A percentile compares a stretch with the other conserved stretches of the same genome.
Conservation (phyloP, 2,888 invertebrate species). For the Drosophila anomelani region DNA sequence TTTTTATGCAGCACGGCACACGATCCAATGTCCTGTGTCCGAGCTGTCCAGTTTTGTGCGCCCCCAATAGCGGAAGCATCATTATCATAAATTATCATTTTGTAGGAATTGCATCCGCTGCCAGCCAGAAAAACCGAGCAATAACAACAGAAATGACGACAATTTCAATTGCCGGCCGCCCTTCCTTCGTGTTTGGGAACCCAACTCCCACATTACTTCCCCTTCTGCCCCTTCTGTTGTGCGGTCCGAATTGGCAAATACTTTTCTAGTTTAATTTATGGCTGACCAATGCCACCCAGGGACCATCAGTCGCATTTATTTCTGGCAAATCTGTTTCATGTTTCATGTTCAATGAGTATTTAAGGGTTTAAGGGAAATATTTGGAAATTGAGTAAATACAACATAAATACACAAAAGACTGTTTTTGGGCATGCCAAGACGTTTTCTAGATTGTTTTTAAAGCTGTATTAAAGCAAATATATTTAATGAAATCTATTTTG, state of each 20-base stretch:
- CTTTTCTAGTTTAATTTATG: conserved; percentile 70
- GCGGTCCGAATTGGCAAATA: conserved; percentile 54
- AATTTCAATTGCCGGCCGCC: conserved; percentile 70
- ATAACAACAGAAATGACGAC: conserved; percentile 60
- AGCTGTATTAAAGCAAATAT: too few species aligned
- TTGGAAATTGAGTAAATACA: not conserved
- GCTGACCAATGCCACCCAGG: conserved; percentile 43
- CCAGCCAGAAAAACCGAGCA: conserved; percentile 48
- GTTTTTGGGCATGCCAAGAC: too few species aligned
- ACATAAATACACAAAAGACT: too few species aligned
- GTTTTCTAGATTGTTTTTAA: too few species aligned
- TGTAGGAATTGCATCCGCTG: conserved; percentile 83
- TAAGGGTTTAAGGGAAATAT: not conserved
- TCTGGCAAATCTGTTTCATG: conserved; percentile 4
- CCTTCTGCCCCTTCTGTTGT: not conserved
- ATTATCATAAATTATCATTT: conserved; percentile 84
- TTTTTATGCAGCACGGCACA: conserved; percentile 69
- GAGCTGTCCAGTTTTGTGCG: conserved; percentile 56
- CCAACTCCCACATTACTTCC: not conserved
- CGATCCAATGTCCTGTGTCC: conserved; percentile 33
- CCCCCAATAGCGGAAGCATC: conserved; percentile 79
- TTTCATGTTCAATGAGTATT: not conserved
- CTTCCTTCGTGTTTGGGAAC: conserved; percentile 8
- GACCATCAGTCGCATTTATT: conserved; percentile 14
- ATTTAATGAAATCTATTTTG: too few species aligned